Evolutionary conservation across 2,888 invertebrate genomes (phyloP).

Genomic region (Habrosyne pyritoides): DNA sequence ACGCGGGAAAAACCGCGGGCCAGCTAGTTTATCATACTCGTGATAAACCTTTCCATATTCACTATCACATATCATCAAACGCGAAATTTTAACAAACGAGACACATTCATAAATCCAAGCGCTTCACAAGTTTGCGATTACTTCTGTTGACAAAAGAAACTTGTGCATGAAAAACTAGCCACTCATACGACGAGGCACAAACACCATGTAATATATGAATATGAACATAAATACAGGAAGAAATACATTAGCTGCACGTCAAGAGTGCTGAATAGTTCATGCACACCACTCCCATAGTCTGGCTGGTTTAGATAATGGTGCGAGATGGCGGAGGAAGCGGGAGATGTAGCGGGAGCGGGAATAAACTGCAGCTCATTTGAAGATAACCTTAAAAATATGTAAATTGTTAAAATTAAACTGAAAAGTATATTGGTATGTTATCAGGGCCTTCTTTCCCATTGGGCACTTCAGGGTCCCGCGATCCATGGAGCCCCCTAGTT

Average conservation of each 20-base stretch:
- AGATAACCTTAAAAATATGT: too few species aligned
- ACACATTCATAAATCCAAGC: not conserved
- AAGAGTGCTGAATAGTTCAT: conserved; percentile 59
- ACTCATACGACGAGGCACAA: conserved; percentile 14
- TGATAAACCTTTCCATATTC: not conserved
- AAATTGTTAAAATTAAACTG: too few species aligned
- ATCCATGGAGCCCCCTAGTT: too few species aligned
- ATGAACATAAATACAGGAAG: conserved; percentile 44
- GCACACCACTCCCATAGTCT: conserved; percentile 50
- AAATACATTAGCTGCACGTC: conserved; percentile 57
- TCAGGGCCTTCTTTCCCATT: too few species aligned
- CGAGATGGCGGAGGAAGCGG: conserved; percentile 16
- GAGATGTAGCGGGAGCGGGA: not conserved
- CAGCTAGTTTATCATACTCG: too few species aligned
- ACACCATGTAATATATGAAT: conserved; percentile 24
- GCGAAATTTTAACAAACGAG: too few species aligned
- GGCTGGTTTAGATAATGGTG: conserved; percentile 22
- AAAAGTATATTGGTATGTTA: too few species aligned
- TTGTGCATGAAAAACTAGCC: conserved; percentile 8
- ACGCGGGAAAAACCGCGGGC: too few species aligned
- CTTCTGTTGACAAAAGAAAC: not conserved
- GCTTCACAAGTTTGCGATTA: not conserved
- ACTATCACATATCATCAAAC: not conserved
- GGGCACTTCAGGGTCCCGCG: too few species aligned
- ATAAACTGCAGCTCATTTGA: not conserved